Conservation (phyloP, 2,888 invertebrate species). For the Pyrrhia umbra region DNA sequence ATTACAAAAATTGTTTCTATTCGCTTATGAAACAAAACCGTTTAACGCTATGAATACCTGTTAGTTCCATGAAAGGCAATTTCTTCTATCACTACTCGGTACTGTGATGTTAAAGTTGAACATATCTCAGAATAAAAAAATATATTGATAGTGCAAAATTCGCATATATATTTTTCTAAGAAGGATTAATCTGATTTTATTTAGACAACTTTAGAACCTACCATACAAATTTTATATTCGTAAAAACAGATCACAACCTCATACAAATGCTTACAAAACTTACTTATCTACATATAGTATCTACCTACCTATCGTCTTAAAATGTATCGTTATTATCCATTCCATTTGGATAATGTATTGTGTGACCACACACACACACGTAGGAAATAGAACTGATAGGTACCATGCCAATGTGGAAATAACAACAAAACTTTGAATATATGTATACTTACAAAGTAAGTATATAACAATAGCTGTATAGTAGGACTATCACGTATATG, state of each 20-base stretch:
- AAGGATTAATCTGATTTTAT: too few species aligned
- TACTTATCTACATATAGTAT: not conserved
- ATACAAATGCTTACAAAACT: not conserved
- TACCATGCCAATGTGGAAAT: slow-evolving; percentile 18
- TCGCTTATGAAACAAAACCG: too few species aligned
- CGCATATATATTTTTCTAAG: too few species aligned
- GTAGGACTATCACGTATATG: too few species aligned
- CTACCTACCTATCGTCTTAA: slow-evolving; percentile 41
- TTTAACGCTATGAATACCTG: too few species aligned
- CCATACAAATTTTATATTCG: not conserved
- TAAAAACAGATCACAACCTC: not conserved
- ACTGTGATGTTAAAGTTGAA: too few species aligned
- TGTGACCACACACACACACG: not conserved
- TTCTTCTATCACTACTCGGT: too few species aligned
- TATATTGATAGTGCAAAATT: too few species aligned
- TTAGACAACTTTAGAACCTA: too few species aligned
- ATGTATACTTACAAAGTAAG: not conserved
- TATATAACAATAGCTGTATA: too few species aligned
- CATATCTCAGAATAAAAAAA: too few species aligned
- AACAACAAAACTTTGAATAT: not conserved
- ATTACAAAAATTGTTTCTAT: not conserved
- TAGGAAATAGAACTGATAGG: slow-evolving; percentile 14
- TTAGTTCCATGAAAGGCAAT: too few species aligned
- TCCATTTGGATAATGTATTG: slow-evolving; percentile 45
- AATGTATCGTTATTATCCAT: slow-evolving; percentile 49